Base-by-base conservation (phyloP, 30 jellyfish, hydroid and myxozoan genomes). In the Aurelia aurita region DNA sequence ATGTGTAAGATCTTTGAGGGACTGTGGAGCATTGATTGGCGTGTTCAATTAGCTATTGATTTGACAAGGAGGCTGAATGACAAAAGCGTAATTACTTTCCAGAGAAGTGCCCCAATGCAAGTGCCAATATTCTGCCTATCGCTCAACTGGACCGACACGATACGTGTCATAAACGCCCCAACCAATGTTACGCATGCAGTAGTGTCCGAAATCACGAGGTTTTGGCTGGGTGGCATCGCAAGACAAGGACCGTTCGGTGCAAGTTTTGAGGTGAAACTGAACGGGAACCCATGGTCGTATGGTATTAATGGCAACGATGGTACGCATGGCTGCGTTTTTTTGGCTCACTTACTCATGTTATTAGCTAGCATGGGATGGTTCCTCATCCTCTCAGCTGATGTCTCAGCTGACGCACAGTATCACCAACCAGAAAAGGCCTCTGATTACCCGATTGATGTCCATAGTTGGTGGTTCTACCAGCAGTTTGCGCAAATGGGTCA, bases 401-500 rank as follows among this genome's bases (percentile, higher is more conserved):
- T 88, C 18, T 69, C 86, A 0, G 92, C n/a, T n/a, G n/a, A n/a
- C n/a, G 92, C 97, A 19, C 79, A 80, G 62, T 88, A 55, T 28
- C 29, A 55, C 15, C 76, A 58, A 22, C 89, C 67, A 32, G 89
- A 79, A 9, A 47, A 79, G 10, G 94, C 85, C 3, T 86, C 89
- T 26, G 94, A 67, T 32, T 68, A 68, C 51, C 90, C 97, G 1
- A 5, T 69, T 34, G 97, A 88, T 61, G 93, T 80, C 15, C 97
- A 88, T 57, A 88, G 97, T 46, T 68, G 85, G 79, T 87, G 79
- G 81, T 87, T n/a, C n/a, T n/a, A n/a, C n/a, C n/a, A n/a, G n/a
- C n/a, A n/a, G n/a, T n/a, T 87, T 28, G 28, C 35, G 62, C 22
- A 13, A 5, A 67, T 21, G 29, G 79, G 34, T 13, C 79, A 67